phyloP scores from a whole-genome alignment of 35 echinoderm and acorn worm species.

The Ophiothrix spiculata region DNA sequence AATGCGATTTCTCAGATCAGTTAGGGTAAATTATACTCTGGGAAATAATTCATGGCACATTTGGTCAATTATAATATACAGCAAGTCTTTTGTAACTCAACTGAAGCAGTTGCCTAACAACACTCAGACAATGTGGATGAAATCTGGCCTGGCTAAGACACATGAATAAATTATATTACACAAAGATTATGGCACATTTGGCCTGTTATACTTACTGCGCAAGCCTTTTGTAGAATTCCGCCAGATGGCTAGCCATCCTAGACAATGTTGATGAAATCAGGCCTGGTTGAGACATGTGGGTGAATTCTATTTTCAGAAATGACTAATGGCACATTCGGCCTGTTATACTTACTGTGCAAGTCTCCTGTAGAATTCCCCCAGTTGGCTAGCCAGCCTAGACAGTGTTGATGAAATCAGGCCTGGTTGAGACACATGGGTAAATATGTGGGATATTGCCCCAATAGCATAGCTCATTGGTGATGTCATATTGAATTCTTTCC shows the following conservation, averaged over 20 bases:
- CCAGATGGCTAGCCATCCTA: slow-evolving; percentile 40
- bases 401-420: slow-evolving; percentile 31
- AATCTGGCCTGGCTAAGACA: too few species aligned
- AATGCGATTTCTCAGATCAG: too few species aligned
- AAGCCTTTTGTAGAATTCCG: slow-evolving; percentile 48
- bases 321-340: too few species aligned
- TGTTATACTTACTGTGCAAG: slow-evolving; percentile 28
- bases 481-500: background rate
- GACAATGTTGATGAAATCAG: slow-evolving; percentile 36
- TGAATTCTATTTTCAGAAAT: too few species aligned
- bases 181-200: too few species aligned
- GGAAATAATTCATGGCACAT: too few species aligned
- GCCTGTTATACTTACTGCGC: slow-evolving; percentile 25
- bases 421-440: slow-evolving; percentile 50
- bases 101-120: too few species aligned
- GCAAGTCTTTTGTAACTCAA: too few species aligned
- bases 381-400: slow-evolving; percentile 32
- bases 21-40: too few species aligned
- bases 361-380: slow-evolving; percentile 56
- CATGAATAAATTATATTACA: too few species aligned
- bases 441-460: background rate
- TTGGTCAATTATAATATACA: too few species aligned
- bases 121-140: too few species aligned
- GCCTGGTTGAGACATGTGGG: slow-evolving; percentile 39
- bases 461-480: background rate